Evolutionary conservation across 2,113 vertebrate species (phyloP).

Genomic region (Aleadryas rufinucha): DNA sequence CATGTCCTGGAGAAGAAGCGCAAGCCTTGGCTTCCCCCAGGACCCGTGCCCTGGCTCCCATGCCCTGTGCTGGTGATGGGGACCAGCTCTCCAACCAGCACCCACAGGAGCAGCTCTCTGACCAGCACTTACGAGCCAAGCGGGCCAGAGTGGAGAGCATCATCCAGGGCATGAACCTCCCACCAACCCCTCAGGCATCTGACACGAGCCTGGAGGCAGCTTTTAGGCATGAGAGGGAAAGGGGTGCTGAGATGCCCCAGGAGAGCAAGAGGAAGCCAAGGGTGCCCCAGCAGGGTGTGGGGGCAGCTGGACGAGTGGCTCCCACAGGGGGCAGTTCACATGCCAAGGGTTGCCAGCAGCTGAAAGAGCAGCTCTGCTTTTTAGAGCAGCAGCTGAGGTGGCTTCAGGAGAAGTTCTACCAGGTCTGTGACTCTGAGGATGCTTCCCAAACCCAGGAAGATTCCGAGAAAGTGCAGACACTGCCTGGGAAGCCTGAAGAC

Average conservation of each 20-base stretch:
- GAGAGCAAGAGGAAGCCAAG: slow-evolving; percentile 86
- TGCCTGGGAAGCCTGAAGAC: background rate
- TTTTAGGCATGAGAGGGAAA: slow-evolving; percentile 35
- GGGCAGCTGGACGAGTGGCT: background rate
- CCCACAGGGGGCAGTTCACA: slow-evolving; percentile 20
- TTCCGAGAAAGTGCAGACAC: background rate
- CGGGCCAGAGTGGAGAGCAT: slow-evolving; percentile 92
- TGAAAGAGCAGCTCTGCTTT: slow-evolving; percentile 85
- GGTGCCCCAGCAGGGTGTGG: slow-evolving; percentile 65
- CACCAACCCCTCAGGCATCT: slow-evolving; percentile 56
- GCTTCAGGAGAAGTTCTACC: slow-evolving; percentile 85
- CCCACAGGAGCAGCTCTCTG: slow-evolving; percentile 67
- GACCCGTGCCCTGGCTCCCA: background rate
- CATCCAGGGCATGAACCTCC: slow-evolving; percentile 83
- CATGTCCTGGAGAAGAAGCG: slow-evolving; percentile 62
- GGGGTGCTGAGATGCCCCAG: slow-evolving; percentile 47
- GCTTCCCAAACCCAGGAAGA: slow-evolving; percentile 4
- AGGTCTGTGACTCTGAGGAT: slow-evolving; percentile 70
- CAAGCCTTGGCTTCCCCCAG: slow-evolving; percentile 55
- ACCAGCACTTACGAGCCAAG: slow-evolving; percentile 84
- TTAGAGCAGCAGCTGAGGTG: slow-evolving; percentile 83
- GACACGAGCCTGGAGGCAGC: slow-evolving; percentile 44
- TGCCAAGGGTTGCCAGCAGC: slow-evolving; percentile 75
- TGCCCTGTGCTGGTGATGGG: slow-evolving; percentile 52
- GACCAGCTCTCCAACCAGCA: slow-evolving; percentile 76